Percentiles rank a stretch among this genome's conserved stretches.
phyloP scores from a whole-genome alignment of 1,140 invertebrate genomes.

The Bombyx mandarina region DNA sequence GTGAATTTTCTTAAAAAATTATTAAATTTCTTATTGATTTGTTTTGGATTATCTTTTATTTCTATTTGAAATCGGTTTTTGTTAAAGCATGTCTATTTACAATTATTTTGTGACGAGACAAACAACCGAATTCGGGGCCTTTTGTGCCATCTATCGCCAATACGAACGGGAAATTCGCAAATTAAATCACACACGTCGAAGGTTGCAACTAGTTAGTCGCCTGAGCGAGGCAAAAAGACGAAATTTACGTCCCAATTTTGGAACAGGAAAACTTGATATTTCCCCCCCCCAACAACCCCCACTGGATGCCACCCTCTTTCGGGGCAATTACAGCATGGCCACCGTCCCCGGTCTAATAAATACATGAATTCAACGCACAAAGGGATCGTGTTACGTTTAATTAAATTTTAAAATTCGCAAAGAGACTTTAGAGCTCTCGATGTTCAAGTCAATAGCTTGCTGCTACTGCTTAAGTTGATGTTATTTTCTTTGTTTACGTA shows the following conservation, averaged over 20 bases:
- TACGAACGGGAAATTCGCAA: too few species aligned
- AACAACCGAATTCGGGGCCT: too few species aligned
- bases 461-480: not conserved
- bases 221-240: not conserved
- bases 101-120: too few species aligned
- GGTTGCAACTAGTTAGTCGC: not conserved
- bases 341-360: conserved; percentile 20
- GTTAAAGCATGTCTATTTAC: too few species aligned
- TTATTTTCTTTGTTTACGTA: not conserved
- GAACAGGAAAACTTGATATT: too few species aligned
- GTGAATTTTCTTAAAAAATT: too few species aligned
- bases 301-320: conserved; percentile 2
- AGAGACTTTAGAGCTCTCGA: conserved; percentile 1
- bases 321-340: conserved; percentile 18
- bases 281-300: not conserved
- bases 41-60: too few species aligned
- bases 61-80: too few species aligned
- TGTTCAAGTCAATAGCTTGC: conserved; percentile 2
- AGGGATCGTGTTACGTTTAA: conserved; percentile 14
- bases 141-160: too few species aligned
- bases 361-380: conserved; percentile 22
- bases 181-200: too few species aligned
- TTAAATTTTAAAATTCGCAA: conserved; percentile 14
- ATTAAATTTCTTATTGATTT: too few species aligned
- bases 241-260: not conserved